A percentile compares a stretch with the other conserved stretches of the same genome.
phyloP scores from a whole-genome alignment of 2,113 vertebrate species.

The Coturnix japonica region DNA sequence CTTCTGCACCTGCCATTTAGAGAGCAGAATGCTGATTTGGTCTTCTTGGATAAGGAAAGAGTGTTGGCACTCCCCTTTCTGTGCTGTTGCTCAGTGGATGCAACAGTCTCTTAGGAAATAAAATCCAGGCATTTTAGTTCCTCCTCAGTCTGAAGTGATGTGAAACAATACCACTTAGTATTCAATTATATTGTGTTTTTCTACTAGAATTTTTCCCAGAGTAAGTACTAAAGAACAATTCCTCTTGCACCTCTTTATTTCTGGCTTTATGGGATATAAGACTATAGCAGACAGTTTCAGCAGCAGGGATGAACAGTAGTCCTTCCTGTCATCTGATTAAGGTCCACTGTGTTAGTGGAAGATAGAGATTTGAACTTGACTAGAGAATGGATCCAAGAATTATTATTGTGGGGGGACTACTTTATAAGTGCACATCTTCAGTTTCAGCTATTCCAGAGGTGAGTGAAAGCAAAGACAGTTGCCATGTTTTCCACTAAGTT shows the following conservation, averaged over 20 bases:
- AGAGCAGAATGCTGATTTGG: neutral
- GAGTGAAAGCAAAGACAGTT: neutral
- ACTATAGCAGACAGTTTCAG: neutral
- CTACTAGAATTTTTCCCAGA: neutral
- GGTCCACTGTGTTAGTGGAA: neutral
- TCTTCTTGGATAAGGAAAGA: neutral
- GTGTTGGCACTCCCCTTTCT: neutral
- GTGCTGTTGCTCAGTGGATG: neutral
- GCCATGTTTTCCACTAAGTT: neutral
- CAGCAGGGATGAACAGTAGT: neutral
- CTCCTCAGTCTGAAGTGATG: neutral
- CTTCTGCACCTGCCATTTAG: neutral
- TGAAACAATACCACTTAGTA: neutral
- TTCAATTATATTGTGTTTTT: neutral
- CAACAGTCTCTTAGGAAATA: neutral
- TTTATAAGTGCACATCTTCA: neutral
- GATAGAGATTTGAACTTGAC: neutral
- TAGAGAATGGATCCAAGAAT: neutral
- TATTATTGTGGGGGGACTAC: neutral
- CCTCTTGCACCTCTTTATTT: neutral
- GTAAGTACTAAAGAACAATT: neutral
- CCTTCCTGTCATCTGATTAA: neutral
- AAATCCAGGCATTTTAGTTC: neutral
- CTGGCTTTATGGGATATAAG: neutral
- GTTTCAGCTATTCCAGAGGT: neutral